Conservation (phyloP, 1,140 invertebrate genomes). For the Idris sp. region DNA sequence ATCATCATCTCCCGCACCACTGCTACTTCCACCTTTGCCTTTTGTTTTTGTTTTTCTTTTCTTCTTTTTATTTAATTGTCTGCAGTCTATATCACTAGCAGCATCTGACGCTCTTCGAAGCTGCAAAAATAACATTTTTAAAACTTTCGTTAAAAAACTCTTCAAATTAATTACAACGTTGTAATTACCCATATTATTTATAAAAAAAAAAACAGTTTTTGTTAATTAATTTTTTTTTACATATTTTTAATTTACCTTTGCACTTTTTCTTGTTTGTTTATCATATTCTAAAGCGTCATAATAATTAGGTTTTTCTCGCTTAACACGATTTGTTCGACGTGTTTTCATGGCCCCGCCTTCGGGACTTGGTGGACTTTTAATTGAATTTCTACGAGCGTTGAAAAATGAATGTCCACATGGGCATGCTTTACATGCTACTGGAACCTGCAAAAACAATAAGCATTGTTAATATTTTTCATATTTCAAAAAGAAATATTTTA, state of each 20-base stretch:
- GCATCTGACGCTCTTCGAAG: conserved; percentile 77
- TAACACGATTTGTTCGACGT: conserved; percentile 85
- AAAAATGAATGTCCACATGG: conserved; percentile 89
- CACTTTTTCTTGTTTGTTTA: conserved; percentile 82
- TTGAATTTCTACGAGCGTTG: conserved; percentile 81
- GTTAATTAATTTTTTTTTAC: too few species aligned
- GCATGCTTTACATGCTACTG: conserved; percentile 88
- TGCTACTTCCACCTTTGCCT: conserved; percentile 72
- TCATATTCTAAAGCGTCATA: conserved; percentile 89
- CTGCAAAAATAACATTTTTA: too few species aligned
- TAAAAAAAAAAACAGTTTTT: too few species aligned
- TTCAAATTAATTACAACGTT: too few species aligned
- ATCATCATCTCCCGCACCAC: conserved; percentile 78
- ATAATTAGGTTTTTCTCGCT: conserved; percentile 88
- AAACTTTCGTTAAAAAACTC: too few species aligned
- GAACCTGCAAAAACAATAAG: conserved; percentile 80
- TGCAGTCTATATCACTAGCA: conserved; percentile 76
- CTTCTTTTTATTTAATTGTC: conserved; percentile 76
- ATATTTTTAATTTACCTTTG: too few species aligned
- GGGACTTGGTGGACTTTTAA: conserved; percentile 76
- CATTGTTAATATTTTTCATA: too few species aligned
- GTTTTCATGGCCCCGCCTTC: conserved; percentile 75
- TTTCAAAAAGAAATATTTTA: too few species aligned
- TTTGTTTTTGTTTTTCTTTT: conserved; percentile 79
- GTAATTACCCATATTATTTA: too few species aligned